Evolutionary conservation across 2,113 vertebrate genomes (phyloP).

Genomic region (Acanthochromis polyacanthus): DNA sequence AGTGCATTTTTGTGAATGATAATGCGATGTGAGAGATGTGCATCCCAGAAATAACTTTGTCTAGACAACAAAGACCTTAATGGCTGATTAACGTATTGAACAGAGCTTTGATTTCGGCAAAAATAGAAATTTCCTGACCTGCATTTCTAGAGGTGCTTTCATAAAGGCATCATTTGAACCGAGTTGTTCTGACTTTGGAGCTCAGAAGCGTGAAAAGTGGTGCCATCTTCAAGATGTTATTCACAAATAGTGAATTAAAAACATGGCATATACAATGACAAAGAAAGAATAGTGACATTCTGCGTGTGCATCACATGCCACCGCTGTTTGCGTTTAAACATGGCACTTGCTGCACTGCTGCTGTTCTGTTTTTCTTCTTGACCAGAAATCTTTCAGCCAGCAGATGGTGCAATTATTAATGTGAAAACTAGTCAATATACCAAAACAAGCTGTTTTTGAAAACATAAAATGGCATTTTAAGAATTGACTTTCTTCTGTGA

Average conservation of each 20-base stretch:
- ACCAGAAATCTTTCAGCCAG: slow-evolving; percentile 39
- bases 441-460: slow-evolving; percentile 9
- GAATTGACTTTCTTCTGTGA: neutral
- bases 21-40: slow-evolving; percentile 40
- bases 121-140: slow-evolving; percentile 65
- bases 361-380: neutral
- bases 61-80: slow-evolving; percentile 55
- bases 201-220: neutral
- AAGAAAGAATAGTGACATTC: neutral
- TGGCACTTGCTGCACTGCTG: neutral
- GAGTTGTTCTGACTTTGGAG: neutral
- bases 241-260: neutral
- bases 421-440: neutral
- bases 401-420: slow-evolving; percentile 59
- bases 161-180: slow-evolving; percentile 15
- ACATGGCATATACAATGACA: neutral
- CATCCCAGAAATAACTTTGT: slow-evolving; percentile 61
- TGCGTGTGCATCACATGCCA: neutral
- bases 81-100: slow-evolving; percentile 53
- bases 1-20: slow-evolving; percentile 54
- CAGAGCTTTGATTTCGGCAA: slow-evolving; percentile 47
- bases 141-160: slow-evolving; percentile 37
- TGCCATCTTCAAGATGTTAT: neutral
- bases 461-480: slow-evolving; percentile 4
- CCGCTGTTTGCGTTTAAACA: neutral